phyloP scores from a whole-genome alignment of 1,140 invertebrate genomes.

The Paraescarpia echinospica region DNA sequence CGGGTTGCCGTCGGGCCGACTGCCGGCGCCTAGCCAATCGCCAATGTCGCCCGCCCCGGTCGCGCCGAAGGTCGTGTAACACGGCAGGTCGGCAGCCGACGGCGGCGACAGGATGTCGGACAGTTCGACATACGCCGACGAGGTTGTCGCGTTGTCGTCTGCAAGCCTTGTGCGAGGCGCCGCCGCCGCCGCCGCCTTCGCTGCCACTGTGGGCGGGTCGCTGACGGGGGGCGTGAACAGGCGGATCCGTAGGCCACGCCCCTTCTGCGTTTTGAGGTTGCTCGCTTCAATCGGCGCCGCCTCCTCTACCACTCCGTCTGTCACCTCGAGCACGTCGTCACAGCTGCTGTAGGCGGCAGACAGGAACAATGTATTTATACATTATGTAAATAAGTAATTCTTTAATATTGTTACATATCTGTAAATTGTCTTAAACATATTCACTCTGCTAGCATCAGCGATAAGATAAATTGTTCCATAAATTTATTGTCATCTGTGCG shows the following conservation, averaged over 20 bases:
- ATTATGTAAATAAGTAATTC: too few relatives aligned
- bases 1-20: not conserved
- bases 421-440: too few relatives aligned
- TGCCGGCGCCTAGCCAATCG: not conserved
- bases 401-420: too few relatives aligned
- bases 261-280: not conserved
- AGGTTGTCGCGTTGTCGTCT: not conserved
- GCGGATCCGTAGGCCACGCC: slow-evolving; percentile 1
- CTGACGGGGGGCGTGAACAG: not conserved
- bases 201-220: too few relatives aligned
- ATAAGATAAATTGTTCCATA: too few relatives aligned
- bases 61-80: not conserved
- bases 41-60: not conserved
- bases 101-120: not conserved
- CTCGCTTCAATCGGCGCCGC: not conserved
- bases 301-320: not conserved
- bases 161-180: not conserved
- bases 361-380: not conserved
- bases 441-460: too few relatives aligned
- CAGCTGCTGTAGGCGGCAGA: not conserved
- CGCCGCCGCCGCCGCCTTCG: too few relatives aligned
- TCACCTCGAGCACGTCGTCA: not conserved
- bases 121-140: not conserved
- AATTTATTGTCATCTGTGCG: too few relatives aligned
- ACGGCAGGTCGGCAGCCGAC: not conserved